phyloP scores from a whole-genome alignment of 2,113 vertebrate species.

The Indri indri region DNA sequence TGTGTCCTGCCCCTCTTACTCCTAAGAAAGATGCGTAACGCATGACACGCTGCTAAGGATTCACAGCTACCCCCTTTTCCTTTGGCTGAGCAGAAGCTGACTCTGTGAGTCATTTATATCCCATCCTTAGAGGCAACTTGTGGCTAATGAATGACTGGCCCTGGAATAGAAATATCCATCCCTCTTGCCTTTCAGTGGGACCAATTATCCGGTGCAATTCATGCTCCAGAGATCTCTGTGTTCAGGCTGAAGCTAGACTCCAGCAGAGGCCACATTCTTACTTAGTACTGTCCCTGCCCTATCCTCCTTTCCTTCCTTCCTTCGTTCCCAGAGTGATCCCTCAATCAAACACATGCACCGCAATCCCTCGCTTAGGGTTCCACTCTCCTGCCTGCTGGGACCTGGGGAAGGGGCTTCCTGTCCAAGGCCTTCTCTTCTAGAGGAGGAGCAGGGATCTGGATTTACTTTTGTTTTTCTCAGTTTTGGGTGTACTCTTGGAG shows the following conservation, averaged over 20 bases:
- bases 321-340: neutral
- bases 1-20: neutral
- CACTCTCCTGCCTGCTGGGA: constrained; percentile 53
- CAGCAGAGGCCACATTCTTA: neutral
- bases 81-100: neutral
- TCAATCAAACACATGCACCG: neutral
- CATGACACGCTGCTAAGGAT: neutral
- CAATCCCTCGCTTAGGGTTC: neutral
- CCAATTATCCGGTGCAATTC: neutral
- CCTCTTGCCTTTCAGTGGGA: neutral
- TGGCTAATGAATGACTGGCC: neutral
- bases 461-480: constrained; percentile 63
- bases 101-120: neutral
- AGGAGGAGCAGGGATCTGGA: constrained; percentile 66
- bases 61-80: neutral
- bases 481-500: constrained; percentile 61
- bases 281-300: neutral
- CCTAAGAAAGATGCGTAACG: neutral
- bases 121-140: neutral
- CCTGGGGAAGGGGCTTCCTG: constrained; percentile 50
- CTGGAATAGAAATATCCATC: neutral
- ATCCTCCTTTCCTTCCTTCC: no score
- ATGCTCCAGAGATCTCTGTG: neutral
- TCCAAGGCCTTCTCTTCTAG: constrained; percentile 48
- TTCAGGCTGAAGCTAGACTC: neutral